These are phyloP conservation scores for Leptodirus hochenwartii DNA, from an alignment of 2,888 invertebrate genomes.

Conservation along the genomic window DNA sequence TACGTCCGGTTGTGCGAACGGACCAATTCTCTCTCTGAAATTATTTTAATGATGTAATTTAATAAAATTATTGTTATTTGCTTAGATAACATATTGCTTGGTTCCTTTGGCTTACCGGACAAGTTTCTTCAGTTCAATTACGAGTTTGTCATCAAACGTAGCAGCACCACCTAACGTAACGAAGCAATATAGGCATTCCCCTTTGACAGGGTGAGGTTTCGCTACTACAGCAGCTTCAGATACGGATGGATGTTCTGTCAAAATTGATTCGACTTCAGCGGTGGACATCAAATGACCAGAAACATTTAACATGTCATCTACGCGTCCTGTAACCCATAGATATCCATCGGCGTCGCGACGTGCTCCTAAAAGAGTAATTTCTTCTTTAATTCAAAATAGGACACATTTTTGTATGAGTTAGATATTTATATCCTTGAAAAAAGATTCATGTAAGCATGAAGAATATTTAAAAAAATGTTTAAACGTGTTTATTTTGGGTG, in stretches of 20 bases:
- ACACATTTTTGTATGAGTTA: no score
- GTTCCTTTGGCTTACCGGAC: constrained; percentile 77
- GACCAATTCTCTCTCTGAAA: constrained; percentile 41
- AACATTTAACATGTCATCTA: constrained; percentile 98
- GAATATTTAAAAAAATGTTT: no score
- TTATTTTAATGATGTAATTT: no score
- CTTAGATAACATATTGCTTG: no score
- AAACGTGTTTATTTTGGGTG: no score
- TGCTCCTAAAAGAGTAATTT: constrained; percentile 60
- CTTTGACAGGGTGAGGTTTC: constrained; percentile 85
- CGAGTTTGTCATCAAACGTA: constrained; percentile 47
- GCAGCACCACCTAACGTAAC: constrained; percentile 73
- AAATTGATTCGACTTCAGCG: constrained; percentile 75
- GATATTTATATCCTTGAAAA: no score
- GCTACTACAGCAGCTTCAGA: constrained; percentile 95
- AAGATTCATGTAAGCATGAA: no score
- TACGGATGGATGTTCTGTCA: constrained; percentile 59
- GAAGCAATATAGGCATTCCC: constrained; percentile 94
- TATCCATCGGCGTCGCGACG: constrained; percentile 85
- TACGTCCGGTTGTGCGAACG: constrained; percentile 89
- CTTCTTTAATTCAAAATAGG: no score
- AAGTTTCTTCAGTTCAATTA: constrained; percentile 51
- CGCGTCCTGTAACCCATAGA: constrained; percentile 89
- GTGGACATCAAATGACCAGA: constrained; percentile 97
- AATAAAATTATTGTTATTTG: no score